Base-by-base conservation (phyloP, 2,113 vertebrate genomes). In the Colinus virginianus region DNA sequence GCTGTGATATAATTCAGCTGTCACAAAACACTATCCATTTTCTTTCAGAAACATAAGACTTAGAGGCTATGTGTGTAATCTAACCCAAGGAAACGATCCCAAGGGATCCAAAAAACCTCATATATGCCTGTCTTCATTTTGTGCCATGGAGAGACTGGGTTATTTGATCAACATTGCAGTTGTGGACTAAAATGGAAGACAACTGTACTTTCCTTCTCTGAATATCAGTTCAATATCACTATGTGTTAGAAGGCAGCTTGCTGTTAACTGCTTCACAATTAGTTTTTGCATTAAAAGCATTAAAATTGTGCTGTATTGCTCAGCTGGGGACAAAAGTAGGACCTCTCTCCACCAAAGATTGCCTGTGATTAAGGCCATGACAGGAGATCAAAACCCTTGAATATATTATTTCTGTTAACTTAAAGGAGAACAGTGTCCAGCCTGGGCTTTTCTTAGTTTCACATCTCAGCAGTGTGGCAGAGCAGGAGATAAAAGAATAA, bases 111-210 rank as follows among this genome's bases (percentile, higher is more conserved):
- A 40, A 40, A 68, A 63, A 69, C 32, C 59, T 69, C 7, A 1
- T 72, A 59, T 46, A 17, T 77, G 51, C 32, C 46, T 90, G 3
- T 59, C 53, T 88, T 88, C 55, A 11, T 87, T 76, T 87, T 81
- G 34, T 77, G 51, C 30, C 13, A 3, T 32, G 78, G 45, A 7
- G 28, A 28, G 46, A 17, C 28, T 0, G 0, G 10, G n/a, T n/a
- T 56, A 13, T 42, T 46, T 86, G 74, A 69, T 75, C 40, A 78
- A 48, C 45, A 11, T 74, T 62, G 13, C 53, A 46, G 71, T 42
- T 28, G 13, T 46, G 76, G 55, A 45, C 48, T 72, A 28, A 53
- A 78, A 3, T 61, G 67, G 53, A 87, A 76, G 32, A 34, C 58
- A 84, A 8, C 17, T 79, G 32, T 70, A 28, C 25, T 83, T 89